phyloP scores from a whole-genome alignment of 2,113 vertebrate genomes.

The Neopipo cinnamomea region DNA sequence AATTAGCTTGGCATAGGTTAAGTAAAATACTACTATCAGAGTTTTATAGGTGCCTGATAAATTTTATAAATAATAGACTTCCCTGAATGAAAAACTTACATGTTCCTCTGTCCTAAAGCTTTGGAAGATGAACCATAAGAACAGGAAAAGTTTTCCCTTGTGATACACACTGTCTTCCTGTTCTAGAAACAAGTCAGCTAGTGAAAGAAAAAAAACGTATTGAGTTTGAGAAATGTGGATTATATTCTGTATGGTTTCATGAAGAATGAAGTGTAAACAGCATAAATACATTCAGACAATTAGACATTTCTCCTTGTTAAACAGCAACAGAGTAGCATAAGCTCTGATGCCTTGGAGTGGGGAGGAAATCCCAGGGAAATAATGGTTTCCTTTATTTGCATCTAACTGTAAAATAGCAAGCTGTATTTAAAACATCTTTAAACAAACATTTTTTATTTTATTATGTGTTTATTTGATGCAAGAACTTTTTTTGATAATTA shows the following conservation, averaged over 20 bases:
- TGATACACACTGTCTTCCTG: not conserved
- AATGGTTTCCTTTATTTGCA: not conserved
- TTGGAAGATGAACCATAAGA: not conserved
- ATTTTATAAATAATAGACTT: not conserved
- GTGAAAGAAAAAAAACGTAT: not conserved
- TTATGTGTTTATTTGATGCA: slow-evolving; percentile 7
- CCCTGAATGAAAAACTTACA: not conserved
- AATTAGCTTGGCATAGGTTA: not conserved
- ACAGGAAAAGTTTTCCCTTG: not conserved
- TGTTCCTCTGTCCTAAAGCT: not conserved
- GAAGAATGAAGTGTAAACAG: not conserved
- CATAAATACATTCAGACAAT: not conserved
- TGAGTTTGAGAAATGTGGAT: rapidly evolving
- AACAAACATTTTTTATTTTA: slow-evolving; percentile 34
- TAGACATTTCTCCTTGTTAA: not conserved
- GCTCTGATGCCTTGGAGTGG: rapidly evolving
- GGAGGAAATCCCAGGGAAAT: not conserved
- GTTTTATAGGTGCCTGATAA: not conserved
- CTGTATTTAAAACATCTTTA: slow-evolving; percentile 10
- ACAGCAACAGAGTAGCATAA: not conserved
- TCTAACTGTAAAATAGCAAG: not conserved
- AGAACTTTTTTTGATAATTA: slow-evolving; percentile 36
- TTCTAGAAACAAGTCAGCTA: not conserved
- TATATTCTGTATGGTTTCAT: not conserved
- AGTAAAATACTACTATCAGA: not conserved